Base-by-base conservation (phyloP, 2,888 invertebrate species). In the Koerneria pararmatus region DNA sequence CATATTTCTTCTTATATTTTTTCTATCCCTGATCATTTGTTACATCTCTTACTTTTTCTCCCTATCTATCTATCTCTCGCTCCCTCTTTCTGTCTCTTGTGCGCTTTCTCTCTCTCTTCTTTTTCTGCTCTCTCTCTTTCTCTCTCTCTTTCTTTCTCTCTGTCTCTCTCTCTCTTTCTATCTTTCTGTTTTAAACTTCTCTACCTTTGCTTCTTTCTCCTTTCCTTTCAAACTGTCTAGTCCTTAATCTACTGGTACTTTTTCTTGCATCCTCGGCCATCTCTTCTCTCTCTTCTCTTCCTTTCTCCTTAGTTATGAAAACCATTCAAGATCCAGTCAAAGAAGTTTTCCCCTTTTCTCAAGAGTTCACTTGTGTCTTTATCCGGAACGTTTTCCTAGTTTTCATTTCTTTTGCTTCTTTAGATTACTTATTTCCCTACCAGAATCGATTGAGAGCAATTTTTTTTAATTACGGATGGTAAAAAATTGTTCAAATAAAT, bases 61-160 rank as follows among this genome's bases (percentile, higher is more conserved):
- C n/a, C 27, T 41, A 15, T 41, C 41, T 8, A 41, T 41, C 15
- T 8, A 41, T 35, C 22, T 6, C 11, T 57, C 24, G 27, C 35
- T 2, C 24, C 37, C 35, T 37, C 35, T 37, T 57, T 34, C 31
- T 60, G 22, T 34, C 27, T 61, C 31, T 34, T 37, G 34, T 24
- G 24, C 31, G 22, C 61, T 32, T 19, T 51, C 51, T 34, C 49
- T 56, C 56, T 56, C 29, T 48, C 51, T 34, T 27, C 46, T 41
- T 41, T 60, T 24, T 34, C 27, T 61, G 31, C 31, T 34, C 51
- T 49, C 32, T 34, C 31, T 27, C 61, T 32, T 19, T 51, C 51
- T 34, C 49, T 56, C 56, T 56, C 29, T 48, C 51, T 34, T 27
- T 27, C 46, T 59, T n/a, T 15, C 35, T 31, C 32, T 59, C 31